phyloP scores from a whole-genome alignment of 2,888 invertebrate genomes.

The Ceraclea dissimilis region DNA sequence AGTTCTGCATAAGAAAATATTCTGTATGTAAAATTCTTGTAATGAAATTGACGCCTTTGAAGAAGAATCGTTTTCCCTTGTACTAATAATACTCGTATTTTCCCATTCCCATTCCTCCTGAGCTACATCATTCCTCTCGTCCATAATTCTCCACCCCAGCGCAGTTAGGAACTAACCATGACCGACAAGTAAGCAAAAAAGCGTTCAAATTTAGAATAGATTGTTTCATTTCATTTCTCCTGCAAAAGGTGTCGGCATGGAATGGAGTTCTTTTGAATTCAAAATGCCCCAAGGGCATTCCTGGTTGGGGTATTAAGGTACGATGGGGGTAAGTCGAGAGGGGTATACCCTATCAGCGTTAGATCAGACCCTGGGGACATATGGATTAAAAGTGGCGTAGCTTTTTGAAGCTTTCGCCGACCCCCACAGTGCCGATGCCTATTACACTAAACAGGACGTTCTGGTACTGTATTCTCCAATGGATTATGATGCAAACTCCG shows the following conservation, averaged over 20 bases:
- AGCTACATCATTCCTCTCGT: no score
- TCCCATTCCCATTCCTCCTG: no score
- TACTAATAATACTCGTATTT: no score
- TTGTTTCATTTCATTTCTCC: constrained; percentile 27
- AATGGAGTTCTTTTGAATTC: constrained; percentile 27
- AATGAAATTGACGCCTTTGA: no score
- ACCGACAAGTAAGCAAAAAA: constrained; percentile 22
- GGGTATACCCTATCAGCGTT: constrained; percentile 26
- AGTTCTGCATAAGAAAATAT: no score
- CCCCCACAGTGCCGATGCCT: constrained; percentile 20
- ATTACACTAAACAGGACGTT: constrained; percentile 30
- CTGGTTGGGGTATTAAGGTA: constrained; percentile 22
- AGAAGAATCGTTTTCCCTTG: no score
- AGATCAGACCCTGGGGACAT: constrained; percentile 28
- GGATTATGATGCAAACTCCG: not conserved
- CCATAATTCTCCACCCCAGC: no score
- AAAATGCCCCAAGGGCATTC: constrained; percentile 24
- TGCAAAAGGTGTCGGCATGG: constrained; percentile 26
- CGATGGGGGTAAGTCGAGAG: constrained; percentile 19
- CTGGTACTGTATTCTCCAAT: constrained; percentile 21
- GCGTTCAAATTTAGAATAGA: constrained; percentile 25
- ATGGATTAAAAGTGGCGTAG: constrained; percentile 27
- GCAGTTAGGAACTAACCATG: constrained; percentile 3
- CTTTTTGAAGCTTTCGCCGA: constrained; percentile 23
- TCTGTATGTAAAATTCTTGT: no score